phyloP scores from a whole-genome alignment of 2,888 invertebrate genomes.

The Brachypalpus laphriformis region DNA sequence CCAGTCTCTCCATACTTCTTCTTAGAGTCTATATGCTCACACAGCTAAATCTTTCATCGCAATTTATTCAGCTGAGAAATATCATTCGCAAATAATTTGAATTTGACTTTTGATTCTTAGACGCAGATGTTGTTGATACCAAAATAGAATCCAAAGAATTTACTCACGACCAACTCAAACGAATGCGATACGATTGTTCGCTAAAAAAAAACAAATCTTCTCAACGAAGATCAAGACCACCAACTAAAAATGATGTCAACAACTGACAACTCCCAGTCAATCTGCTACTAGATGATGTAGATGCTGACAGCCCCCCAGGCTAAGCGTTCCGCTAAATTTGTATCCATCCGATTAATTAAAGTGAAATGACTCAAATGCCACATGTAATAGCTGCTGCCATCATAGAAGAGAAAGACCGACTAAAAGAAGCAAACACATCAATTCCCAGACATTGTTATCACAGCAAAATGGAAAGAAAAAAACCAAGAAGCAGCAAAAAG shows the following conservation, averaged over 20 bases:
- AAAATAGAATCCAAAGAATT: too few relatives aligned
- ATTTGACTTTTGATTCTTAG: too few relatives aligned
- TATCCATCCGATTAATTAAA: conserved; percentile 17
- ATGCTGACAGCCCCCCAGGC: not conserved
- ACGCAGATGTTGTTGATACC: too few relatives aligned
- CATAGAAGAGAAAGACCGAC: not conserved
- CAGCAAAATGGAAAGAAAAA: not conserved
- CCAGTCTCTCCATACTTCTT: too few relatives aligned
- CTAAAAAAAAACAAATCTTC: too few relatives aligned
- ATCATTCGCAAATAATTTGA: too few relatives aligned
- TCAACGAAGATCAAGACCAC: too few relatives aligned
- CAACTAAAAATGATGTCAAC: not conserved
- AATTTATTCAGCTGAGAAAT: too few relatives aligned
- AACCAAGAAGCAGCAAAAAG: not conserved
- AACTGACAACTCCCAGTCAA: not conserved
- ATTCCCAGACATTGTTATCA: conserved; percentile 15
- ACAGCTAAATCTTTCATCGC: too few relatives aligned
- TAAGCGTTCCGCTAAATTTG: not conserved
- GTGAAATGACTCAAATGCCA: conserved; percentile 5
- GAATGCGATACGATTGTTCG: too few relatives aligned
- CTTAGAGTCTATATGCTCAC: too few relatives aligned
- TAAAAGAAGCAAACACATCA: not conserved
- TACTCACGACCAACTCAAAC: too few relatives aligned
- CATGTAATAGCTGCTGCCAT: not conserved
- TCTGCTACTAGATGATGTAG: not conserved